Evolutionary conservation across 2,797 vertebrate species (phyloP), one percentile per base, ranked within the genome.

Genomic region (Enteromius afrohamiltoni): DNA sequence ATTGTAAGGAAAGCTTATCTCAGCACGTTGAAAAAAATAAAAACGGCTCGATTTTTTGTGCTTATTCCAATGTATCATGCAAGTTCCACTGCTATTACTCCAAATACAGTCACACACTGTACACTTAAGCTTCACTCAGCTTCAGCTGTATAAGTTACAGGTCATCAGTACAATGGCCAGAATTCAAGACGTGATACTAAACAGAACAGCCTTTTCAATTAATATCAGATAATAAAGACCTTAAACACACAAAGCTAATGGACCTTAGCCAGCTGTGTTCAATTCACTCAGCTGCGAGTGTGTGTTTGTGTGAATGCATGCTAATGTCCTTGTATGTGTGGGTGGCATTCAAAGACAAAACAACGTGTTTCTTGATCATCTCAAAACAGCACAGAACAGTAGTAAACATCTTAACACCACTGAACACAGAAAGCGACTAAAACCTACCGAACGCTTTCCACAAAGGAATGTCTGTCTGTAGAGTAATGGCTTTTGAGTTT

Each of bases 201-300:
- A 83, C 84, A 71, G 77, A 19, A 83, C 80, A 75, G 75, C 82
- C 77, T 81, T 67, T 62, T 84, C 88, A 77, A 84, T 79, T 91
- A 91, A 92, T 88, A 85, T 85, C 85, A 84, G 78, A 79, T 45
- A 83, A 85, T 84, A 78, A 76, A 68, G 37, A 80, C 81, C 47
- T 65, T 79, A 71, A 62, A 89, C 87, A 86, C 82, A 86, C 88
- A 82, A 3, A 70, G 82, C 86, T 90, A 91, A 93, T 93, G 89
- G 91, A 87, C 77, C 86, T 80, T 88, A 85, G 67, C 26, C n/a
- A 37, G 69, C 29, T 21, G 79, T 73, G 68, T 49, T 62, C 55
- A n/a, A 55, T 80, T 42, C 67, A 45, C 70, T n/a, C 53, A 26
- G n/a, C 8, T 80, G 69, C n/a, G 26, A 23, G 62, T 77, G 74